Base-by-base conservation (phyloP, 2,113 vertebrate genomes). In the Chionis minor region DNA sequence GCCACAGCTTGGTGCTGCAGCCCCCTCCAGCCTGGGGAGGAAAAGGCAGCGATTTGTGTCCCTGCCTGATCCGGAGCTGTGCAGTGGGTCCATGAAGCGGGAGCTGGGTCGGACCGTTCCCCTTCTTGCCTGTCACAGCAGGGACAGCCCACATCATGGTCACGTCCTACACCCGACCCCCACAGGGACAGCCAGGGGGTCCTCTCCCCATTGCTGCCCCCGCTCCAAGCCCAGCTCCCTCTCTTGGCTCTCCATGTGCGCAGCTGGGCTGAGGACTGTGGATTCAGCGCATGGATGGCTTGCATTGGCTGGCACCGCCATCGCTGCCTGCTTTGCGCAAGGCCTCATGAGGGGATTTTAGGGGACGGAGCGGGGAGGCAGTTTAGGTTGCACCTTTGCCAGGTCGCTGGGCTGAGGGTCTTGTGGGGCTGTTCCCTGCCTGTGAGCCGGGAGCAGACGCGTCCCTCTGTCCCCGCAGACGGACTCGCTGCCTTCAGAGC, bases 401-500 rank as follows among this genome's bases (percentile, higher is more conserved):
- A 22, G 42, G 66, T 33, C 78, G 85, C 81, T 91, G 80, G 47
- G 56, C 78, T 3, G 56, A 75, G 71, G 52, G 28, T 86, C 16
- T 7, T 0, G 12, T 5, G 22, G 75, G 71, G 86, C 94, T 71
- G 51, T 96, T 96, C 40, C 38, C n/a, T 35, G 16, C 49, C 20
- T 35, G 55, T 0, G 96, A 89, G 75, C 90, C 4, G 12, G 81
- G 72, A 49, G 17, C 45, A n/a, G 65, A 96, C 33, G 47, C 0
- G 0, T 73, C 84, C 71, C 38, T 86, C 38, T 94, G 59, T 97
- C 55, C 65, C 86, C 58, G 18, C 98, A 99, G 99, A 99, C 17
- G 99, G 99, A 6, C 98, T 99, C 82, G 99, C 99, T 59, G 99
- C 99, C 47, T 99, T 99, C 98, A 98, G 99, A 95, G 99, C 99